Conservation (phyloP, 2,888 invertebrate species). For the Caenorhabditis becei region DNA sequence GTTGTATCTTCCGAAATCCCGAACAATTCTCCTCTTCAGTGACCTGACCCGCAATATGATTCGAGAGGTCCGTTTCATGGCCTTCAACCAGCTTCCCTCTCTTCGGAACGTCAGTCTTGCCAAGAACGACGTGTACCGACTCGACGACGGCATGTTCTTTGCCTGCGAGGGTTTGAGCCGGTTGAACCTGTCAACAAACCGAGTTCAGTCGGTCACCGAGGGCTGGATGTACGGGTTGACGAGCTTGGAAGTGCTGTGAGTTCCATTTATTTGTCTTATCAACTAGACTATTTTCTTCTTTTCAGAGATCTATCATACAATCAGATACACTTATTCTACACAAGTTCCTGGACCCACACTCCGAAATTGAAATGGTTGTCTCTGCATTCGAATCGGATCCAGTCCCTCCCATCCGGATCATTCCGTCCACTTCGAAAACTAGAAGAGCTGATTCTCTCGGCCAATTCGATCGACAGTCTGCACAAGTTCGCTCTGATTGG, state of each 20-base stretch:
- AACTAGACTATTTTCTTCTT: no score
- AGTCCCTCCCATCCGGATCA: constrained; percentile 68
- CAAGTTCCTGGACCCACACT: constrained; percentile 67
- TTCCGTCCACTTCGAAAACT: constrained; percentile 66
- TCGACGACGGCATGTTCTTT: constrained; percentile 73
- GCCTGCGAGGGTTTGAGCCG: constrained; percentile 63
- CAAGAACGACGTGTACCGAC: constrained; percentile 65
- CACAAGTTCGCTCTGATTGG: constrained; percentile 71
- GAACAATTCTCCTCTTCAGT: no score
- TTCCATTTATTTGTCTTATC: constrained; percentile 1
- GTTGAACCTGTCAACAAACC: constrained; percentile 70
- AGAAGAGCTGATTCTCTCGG: constrained; percentile 65
- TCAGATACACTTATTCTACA: constrained; percentile 66
- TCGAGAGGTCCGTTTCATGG: constrained; percentile 54
- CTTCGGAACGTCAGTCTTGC: constrained; percentile 64
- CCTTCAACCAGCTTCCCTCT: constrained; percentile 63
- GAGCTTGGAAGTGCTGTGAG: constrained; percentile 67
- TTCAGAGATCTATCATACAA: constrained; percentile 71
- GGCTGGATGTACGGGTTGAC: constrained; percentile 71
- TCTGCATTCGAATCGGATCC: constrained; percentile 67
- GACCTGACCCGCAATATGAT: constrained; percentile 68
- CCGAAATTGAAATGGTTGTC: constrained; percentile 66
- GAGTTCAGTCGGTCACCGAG: constrained; percentile 65
- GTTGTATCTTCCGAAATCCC: no score
- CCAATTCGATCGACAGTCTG: constrained; percentile 67